Conservation (phyloP, 2,888 invertebrate genomes). For the Epirrhoe alternata region DNA sequence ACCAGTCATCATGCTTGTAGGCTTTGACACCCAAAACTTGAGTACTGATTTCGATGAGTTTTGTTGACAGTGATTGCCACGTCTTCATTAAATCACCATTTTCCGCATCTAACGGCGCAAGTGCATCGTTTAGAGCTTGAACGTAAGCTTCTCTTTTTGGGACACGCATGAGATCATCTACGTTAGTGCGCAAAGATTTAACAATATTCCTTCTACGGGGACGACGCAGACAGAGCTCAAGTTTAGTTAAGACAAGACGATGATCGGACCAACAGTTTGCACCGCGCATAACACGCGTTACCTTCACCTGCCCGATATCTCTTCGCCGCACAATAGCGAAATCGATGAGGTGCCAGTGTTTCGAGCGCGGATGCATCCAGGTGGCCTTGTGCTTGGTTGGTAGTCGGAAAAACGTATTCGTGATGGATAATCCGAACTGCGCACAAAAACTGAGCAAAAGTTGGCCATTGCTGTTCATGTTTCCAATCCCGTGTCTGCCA, state of each 20-base stretch:
- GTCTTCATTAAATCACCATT: no score
- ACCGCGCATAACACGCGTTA: conserved; percentile 6
- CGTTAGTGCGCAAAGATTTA: background rate
- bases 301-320: background rate
- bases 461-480: conserved; percentile 46
- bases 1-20: no score
- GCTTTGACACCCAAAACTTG: no score
- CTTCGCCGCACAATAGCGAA: background rate
- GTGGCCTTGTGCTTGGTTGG: background rate
- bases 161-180: background rate
- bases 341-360: no score
- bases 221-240: background rate
- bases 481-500: conserved; percentile 47
- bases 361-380: background rate
- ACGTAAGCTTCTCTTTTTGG: no score
- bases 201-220: background rate
- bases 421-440: background rate
- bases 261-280: conserved; percentile 15
- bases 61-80: no score
- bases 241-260: background rate
- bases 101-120: no score
- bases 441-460: conserved; percentile 28
- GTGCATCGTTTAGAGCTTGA: no score
- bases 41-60: no score
- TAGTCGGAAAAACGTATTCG: background rate